phyloP scores from a whole-genome alignment of 2,888 invertebrate genomes.

The Craniophora ligustri region DNA sequence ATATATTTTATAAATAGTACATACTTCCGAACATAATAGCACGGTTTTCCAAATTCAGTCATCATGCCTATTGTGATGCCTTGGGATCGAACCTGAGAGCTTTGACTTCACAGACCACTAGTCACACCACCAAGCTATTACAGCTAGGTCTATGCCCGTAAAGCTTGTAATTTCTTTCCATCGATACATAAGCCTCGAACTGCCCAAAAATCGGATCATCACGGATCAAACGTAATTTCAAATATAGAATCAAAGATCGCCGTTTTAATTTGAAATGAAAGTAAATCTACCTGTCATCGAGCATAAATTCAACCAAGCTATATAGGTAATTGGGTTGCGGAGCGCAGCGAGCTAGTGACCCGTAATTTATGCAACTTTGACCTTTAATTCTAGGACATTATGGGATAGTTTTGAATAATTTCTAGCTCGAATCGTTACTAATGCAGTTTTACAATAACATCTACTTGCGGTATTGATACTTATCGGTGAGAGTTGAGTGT shows the following conservation, averaged over 20 bases:
- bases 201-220: too few species aligned
- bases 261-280: slow-evolving; percentile 33
- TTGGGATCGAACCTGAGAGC: too few species aligned
- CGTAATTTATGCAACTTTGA: slow-evolving; percentile 40
- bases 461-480: slow-evolving; percentile 41
- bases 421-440: slow-evolving; percentile 15
- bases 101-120: too few species aligned
- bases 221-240: not conserved
- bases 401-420: slow-evolving; percentile 38
- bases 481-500: slow-evolving; percentile 19
- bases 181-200: too few species aligned
- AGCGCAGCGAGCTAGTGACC: slow-evolving; percentile 17
- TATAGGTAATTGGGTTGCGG: slow-evolving; percentile 45
- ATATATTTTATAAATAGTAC: too few species aligned
- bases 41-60: too few species aligned
- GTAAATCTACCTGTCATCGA: slow-evolving; percentile 43
- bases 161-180: too few species aligned
- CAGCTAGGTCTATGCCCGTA: too few species aligned
- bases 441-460: slow-evolving; percentile 21
- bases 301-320: slow-evolving; percentile 26
- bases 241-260: slow-evolving; percentile 1
- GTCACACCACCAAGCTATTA: too few species aligned
- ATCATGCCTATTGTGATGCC: too few species aligned
- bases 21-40: too few species aligned
- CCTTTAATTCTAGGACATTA: slow-evolving; percentile 29